These are phyloP conservation scores for Apamea anceps DNA, from an alignment of 2,888 invertebrate species.

Conservation along the genomic window DNA sequence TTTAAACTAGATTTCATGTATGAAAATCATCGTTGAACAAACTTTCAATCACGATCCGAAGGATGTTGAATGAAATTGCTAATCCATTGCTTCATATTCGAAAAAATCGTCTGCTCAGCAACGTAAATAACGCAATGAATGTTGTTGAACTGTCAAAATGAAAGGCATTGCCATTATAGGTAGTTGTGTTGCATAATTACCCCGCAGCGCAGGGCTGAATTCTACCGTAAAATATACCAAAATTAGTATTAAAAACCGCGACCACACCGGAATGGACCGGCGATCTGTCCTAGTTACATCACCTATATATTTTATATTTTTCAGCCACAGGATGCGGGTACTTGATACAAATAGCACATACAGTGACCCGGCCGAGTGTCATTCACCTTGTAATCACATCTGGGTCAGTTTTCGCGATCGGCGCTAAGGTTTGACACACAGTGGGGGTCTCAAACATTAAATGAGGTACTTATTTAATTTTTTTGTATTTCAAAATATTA, in stretches of 20 bases:
- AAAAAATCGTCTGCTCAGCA: not conserved
- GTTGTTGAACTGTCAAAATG: not conserved
- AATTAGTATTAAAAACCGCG: constrained; percentile 8
- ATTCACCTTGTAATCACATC: constrained; percentile 61
- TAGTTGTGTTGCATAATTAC: not conserved
- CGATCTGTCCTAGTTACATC: constrained; percentile 45
- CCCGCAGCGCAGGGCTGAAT: not conserved
- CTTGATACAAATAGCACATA: constrained; percentile 56
- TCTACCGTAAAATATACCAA: not conserved
- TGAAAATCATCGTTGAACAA: not conserved
- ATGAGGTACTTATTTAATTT: not conserved
- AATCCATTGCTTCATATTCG: not conserved
- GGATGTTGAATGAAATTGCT: not conserved
- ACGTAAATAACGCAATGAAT: not conserved
- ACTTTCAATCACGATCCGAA: not conserved
- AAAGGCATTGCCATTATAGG: not conserved
- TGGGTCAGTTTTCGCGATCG: constrained; percentile 66
- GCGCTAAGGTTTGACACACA: constrained; percentile 29
- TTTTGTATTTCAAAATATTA: too few relatives aligned
- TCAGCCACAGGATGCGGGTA: constrained; percentile 61
- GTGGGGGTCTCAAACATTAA: not conserved
- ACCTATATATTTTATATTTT: constrained; percentile 55
- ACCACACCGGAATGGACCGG: constrained; percentile 20
- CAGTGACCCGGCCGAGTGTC: constrained; percentile 56
- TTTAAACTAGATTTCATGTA: not conserved